Percentiles rank a stretch among this genome's conserved stretches.
These are phyloP conservation scores for Protobothrops flavoviridis DNA, from an alignment of 2,113 vertebrate genomes.

Conservation along the genomic window DNA sequence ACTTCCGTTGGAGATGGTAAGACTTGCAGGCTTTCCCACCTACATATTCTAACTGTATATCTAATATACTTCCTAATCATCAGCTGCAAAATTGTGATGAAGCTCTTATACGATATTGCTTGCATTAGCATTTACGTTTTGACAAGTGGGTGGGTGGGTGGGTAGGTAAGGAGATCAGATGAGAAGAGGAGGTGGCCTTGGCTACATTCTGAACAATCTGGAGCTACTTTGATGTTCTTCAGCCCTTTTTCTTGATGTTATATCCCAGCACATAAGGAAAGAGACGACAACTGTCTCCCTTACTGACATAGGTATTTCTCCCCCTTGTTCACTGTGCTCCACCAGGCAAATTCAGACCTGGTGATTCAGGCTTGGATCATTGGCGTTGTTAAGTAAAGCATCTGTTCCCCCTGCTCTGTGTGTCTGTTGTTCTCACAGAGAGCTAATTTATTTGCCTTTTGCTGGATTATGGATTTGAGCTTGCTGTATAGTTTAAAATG, in stretches of 20 bases:
- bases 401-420: background rate
- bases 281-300: background rate
- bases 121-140: background rate
- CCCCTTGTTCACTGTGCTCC: background rate
- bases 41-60: background rate
- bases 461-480: constrained; percentile 20
- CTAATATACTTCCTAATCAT: background rate
- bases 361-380: background rate
- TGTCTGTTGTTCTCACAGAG: background rate
- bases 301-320: background rate
- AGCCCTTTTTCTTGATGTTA: background rate
- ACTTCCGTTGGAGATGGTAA: background rate
- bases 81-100: background rate
- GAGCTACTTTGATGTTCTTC: background rate
- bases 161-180: background rate
- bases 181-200: background rate
- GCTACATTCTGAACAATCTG: background rate
- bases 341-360: background rate
- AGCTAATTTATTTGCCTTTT: constrained; percentile 15
- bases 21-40: background rate
- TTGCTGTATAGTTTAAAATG: background rate
- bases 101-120: background rate
- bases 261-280: background rate
- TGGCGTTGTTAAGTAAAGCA: constrained; percentile 24
- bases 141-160: background rate